Base-by-base conservation (phyloP, 2,797 vertebrate genomes). In the Chromobotia macracanthus region DNA sequence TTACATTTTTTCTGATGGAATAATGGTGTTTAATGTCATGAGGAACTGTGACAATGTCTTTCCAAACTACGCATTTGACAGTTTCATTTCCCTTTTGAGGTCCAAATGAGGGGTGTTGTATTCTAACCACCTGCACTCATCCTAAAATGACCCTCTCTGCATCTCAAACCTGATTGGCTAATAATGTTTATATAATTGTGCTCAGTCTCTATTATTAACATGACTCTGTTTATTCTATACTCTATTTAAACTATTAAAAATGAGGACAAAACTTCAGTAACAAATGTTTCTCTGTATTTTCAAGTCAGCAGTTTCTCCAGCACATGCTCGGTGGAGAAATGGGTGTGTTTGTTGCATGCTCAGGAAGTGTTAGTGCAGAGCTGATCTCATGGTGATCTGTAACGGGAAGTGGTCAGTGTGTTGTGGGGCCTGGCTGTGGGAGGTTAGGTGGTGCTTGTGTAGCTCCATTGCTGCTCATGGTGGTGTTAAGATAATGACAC, bases 21-120 rank as follows among this genome's bases (percentile, higher is more conserved):
- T 31, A 31, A 9, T 71, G 48, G 38, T 21, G 73, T 10, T 23
- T 68, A 28, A 53, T 58, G 16, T 73, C 3, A 53, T 44, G 70
- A 74, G 70, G 75, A 81, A 83, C 65, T 74, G 56, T 77, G 75
- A 83, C 79, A 18, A 28, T 65, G 9, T 73, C 19, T 80, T 80
- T 79, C 68, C 82, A 80, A 67, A 73, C 63, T 53, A 46, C 68
- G 72, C 61, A 66, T 72, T 60, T 74, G 70, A 75, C 23, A 50
- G 81, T 85, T 86, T 86, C 81, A 82, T 80, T 86, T 84, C 79
- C 67, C 77, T 69, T 21, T n/a, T 77, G 6, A 16, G n/a, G 11
- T 11, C 28, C 13, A 18, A 12, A 21, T 21, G 19, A 55, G 41
- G 63, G 21, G 50, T 44, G 5, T 19, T 48, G 28, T 50, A 44